Percentiles rank a stretch among this genome's conserved stretches.
Evolutionary conservation across 2,797 vertebrate species (phyloP).

Genomic region (Vultur gryphus): DNA sequence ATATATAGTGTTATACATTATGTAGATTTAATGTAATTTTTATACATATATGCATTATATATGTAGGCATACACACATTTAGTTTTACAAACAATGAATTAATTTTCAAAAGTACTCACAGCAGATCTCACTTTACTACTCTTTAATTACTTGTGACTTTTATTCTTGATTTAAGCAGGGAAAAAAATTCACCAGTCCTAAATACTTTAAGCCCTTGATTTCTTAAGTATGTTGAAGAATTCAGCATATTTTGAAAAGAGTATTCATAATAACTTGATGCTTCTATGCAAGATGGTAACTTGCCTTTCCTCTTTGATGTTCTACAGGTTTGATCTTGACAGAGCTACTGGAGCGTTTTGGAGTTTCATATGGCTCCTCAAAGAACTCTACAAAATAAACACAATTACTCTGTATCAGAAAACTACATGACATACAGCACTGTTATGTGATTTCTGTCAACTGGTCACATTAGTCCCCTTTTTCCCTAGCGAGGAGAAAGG

Average conservation of each 20-base stretch:
- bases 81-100: neutral
- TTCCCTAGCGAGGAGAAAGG: accelerated
- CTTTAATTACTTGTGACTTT: neutral
- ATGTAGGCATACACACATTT: neutral
- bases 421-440: neutral
- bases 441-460: neutral
- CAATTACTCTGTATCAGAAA: neutral
- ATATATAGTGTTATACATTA: neutral
- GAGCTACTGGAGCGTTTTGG: constrained; percentile 37
- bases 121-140: neutral
- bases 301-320: constrained; percentile 36
- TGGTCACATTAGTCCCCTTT: neutral
- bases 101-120: neutral
- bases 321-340: constrained; percentile 30
- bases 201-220: neutral
- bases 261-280: neutral
- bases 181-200: neutral
- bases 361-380: constrained; percentile 48
- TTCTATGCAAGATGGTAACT: neutral
- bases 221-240: neutral
- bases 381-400: constrained; percentile 44
- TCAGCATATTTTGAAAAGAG: neutral
- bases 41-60: neutral
- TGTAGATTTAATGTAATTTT: neutral
- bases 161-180: neutral